Conservation (phyloP, 1,140 invertebrate species). For the Orius laevigatus region DNA sequence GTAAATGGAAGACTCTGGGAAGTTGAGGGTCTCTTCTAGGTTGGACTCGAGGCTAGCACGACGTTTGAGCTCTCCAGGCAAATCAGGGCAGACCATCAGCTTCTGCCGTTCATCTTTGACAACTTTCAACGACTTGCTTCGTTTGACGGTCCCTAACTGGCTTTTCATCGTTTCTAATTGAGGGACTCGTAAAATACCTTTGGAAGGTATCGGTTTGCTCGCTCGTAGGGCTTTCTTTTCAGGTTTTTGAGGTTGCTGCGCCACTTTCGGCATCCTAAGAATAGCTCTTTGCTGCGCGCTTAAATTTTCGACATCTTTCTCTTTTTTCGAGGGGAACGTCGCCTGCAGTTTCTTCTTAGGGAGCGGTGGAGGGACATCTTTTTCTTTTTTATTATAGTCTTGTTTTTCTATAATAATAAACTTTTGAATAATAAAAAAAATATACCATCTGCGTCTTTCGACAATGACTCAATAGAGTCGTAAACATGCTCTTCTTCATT, state of each 20-base stretch:
- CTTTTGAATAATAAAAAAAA: not conserved
- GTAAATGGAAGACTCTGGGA: not conserved
- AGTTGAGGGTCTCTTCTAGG: constrained; percentile 9
- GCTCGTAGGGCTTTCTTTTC: not conserved
- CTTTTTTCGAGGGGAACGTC: constrained; percentile 23
- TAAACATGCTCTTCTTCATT: constrained; percentile 13
- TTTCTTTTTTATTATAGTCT: constrained; percentile 23
- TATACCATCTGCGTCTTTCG: constrained; percentile 3
- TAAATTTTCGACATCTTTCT: constrained; percentile 27
- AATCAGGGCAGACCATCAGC: constrained; percentile 11
- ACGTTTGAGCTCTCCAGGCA: constrained; percentile 3
- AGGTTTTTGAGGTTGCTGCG: not conserved
- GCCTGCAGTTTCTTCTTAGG: constrained; percentile 20
- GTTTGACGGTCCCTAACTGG: constrained; percentile 20
- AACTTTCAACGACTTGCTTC: constrained; percentile 29
- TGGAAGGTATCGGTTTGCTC: constrained; percentile 15
- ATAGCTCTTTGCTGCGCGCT: constrained; percentile 17
- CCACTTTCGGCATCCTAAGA: not conserved
- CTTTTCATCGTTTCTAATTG: constrained; percentile 13
- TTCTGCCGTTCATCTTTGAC: constrained; percentile 15
- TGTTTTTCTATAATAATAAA: constrained; percentile 21
- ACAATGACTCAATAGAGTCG: constrained; percentile 4
- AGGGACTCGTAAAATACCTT: constrained; percentile 18
- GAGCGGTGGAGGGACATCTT: constrained; percentile 19
- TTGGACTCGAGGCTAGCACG: constrained; percentile 18